Evolutionary conservation across 2,797 vertebrate species (phyloP), one percentile per base, ranked within the genome.

Genomic region (Glyptemys insculpta): DNA sequence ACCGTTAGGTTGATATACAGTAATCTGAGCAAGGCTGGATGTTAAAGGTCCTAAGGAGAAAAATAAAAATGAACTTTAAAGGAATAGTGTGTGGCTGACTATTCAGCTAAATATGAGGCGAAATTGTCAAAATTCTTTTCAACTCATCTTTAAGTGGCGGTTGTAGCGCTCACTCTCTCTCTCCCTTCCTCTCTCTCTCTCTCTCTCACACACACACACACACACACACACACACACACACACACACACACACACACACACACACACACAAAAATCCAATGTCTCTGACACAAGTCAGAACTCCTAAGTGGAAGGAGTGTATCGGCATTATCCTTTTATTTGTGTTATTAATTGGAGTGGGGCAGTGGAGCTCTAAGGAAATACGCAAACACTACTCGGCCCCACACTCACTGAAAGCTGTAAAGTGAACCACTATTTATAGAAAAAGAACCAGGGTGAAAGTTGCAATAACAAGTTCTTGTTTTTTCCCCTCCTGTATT

Each of bases 171-270:
- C 62, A 8, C 34, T n/a, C 57, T 29, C 27, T 65, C 14, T 62
- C 59, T 15, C 29, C 31, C 29, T 6, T 44, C 44, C 59, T 12
- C 12, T 34, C 31, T 16, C 31, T 31, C 59, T 3, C 59, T 34
- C 34, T 8, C 56, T 12, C 49, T 15, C 14, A 50, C 49, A 50
- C 49, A 50, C 56, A 57, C 41, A 12, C 0, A 0, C 86, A 49
- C 23, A 57, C n/a, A 2, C 62, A 78, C 1, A 2, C 4, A 25
- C 25, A 0, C 18, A 82, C 4, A 15, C 0, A 0, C 0, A 0
- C 49, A 50, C 49, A 50, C 56, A 57, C 41, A 12, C 0, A 0
- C 86, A 49, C 23, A 2, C 62, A 78, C 1, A 2, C 4, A 25
- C 25, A 0, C 18, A 82, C 4, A 15, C 0, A 0, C 0, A 0